phyloP scores from a whole-genome alignment of 2,113 vertebrate genomes.

The Saccopteryx leptura region DNA sequence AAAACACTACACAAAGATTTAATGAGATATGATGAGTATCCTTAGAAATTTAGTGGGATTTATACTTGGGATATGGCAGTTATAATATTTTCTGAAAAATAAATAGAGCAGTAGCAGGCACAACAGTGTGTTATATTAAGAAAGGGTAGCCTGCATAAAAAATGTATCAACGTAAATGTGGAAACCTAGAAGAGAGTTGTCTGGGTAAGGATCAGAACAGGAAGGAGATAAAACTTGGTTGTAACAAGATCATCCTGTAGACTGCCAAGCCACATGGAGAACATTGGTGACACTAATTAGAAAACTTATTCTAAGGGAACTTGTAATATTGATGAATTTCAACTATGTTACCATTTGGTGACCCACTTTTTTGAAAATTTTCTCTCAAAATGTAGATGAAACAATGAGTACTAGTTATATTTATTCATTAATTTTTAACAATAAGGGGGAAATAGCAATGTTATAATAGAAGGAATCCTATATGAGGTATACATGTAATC shows the following conservation, averaged over 20 bases:
- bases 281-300: not conserved
- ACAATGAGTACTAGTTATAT: not conserved
- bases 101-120: not conserved
- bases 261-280: not conserved
- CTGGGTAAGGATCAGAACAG: not conserved
- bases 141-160: not conserved
- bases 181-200: not conserved
- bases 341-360: not conserved
- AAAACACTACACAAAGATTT: constrained; percentile 3
- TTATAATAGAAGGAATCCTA: not conserved
- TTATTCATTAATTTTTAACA: constrained; percentile 50
- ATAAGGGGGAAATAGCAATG: not conserved
- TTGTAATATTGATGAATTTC: not conserved
- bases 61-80: not conserved
- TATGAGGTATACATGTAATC: not conserved
- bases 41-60: constrained; percentile 2
- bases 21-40: not conserved
- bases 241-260: not conserved
- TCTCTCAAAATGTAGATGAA: constrained; percentile 11
- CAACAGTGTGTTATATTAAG: not conserved
- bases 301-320: not conserved
- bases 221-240: not conserved
- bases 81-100: constrained; percentile 32
- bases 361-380: not conserved
- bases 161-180: not conserved